Base-by-base conservation (phyloP, 2,113 vertebrate genomes). In the Myanophis thanlyinensis region DNA sequence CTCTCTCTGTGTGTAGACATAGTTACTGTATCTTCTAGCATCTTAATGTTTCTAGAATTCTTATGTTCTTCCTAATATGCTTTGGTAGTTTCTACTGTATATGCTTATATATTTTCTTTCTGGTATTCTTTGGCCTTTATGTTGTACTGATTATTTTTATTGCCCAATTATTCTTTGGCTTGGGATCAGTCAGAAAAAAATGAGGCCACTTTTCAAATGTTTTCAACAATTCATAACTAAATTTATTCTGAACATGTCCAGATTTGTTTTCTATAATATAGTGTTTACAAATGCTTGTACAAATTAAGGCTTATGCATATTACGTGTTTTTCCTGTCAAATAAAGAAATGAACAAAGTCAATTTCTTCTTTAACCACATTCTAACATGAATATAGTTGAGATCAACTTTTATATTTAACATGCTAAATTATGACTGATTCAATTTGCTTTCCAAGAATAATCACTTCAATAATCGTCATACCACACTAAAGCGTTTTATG, bases 401-500 rank as follows among this genome's bases (percentile, higher is more conserved):
- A 23, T 89, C 30, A 27, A 56, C 91, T 1, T 12, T 25, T 67
- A 30, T 4, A 11, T 73, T 59, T 85, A 47, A 22, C 67, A 67
- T 73, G n/a, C 62, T 1, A 89, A 91, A 67, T 5, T 93, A 85
- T 92, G 23, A 93, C 94, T 84, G 94, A 94, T 95, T 96, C 52
- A 18, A 44, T 94, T 94, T 96, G 85, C 44, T 93, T 95, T 91
- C 93, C 90, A 93, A 94, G 91, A 95, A 89, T 89, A 96, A 96
- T 93, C 86, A 86, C 30, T 80, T 89, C 95, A 92, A 93, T 95
- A 91, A 94, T 92, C 84, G 35, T 96, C 27, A 30, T 90, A 52
- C 88, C 90, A 95, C 51, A n/a, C 86, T 91, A 92, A 93, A 67
- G 90, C 93, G 87, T 89, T 93, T 95, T 87, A 89, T 48, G 93